A percentile compares a stretch with the other conserved stretches of the same genome.
phyloP scores from a whole-genome alignment of 1,140 invertebrate genomes.

The Brachionus rubens region DNA sequence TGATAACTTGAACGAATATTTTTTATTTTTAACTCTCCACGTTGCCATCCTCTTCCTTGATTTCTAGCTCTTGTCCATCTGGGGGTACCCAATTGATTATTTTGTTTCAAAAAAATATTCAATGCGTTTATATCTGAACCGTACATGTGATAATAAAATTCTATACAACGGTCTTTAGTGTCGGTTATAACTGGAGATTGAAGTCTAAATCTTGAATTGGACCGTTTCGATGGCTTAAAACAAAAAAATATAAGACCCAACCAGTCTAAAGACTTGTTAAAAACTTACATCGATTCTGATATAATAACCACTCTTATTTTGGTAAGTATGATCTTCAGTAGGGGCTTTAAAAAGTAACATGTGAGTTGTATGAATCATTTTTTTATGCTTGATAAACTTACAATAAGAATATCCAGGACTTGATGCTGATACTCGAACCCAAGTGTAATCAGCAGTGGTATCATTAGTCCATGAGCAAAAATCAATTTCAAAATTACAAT shows the following conservation, averaged over 20 bases:
- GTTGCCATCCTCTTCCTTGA: constrained; percentile 53
- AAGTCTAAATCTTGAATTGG: neutral
- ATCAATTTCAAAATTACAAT: constrained; percentile 53
- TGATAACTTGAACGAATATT: constrained; percentile 43
- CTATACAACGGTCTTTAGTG: neutral
- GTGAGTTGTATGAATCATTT: too few species aligned
- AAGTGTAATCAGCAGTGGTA: constrained; percentile 49
- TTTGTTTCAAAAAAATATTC: constrained; percentile 48
- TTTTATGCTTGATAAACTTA: neutral
- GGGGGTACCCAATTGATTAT: constrained; percentile 14
- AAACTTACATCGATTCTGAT: constrained; percentile 16
- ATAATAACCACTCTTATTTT: constrained; percentile 44
- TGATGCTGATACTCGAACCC: constrained; percentile 21
- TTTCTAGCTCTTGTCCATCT: constrained; percentile 51
- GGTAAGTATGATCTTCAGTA: constrained; percentile 48
- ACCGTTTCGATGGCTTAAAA: neutral
- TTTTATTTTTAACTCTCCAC: constrained; percentile 49
- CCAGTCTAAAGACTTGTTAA: neutral
- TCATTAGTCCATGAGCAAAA: constrained; percentile 52
- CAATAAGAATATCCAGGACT: neutral
- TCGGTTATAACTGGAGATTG: neutral
- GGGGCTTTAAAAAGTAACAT: constrained; percentile 51
- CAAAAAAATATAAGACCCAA: neutral
- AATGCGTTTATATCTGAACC: constrained; percentile 47
- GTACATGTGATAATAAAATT: constrained; percentile 51